These are phyloP conservation scores for Sipha maydis DNA, from an alignment of 2,888 invertebrate species.

Conservation along the genomic window DNA sequence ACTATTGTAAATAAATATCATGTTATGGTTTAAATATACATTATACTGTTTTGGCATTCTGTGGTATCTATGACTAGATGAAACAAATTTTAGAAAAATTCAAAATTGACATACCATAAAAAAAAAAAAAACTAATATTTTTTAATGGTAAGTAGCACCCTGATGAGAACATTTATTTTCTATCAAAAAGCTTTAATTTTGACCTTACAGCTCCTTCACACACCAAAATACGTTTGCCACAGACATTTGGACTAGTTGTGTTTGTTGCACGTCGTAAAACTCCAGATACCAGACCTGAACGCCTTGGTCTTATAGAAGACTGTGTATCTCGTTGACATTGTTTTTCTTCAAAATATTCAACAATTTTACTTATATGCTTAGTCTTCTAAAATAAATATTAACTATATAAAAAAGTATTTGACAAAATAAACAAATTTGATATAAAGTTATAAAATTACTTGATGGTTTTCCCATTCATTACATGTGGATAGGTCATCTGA, in stretches of 20 bases:
- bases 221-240: constrained; percentile 73
- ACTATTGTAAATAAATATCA: constrained; percentile 59
- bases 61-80: constrained; percentile 60
- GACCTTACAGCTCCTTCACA: constrained; percentile 89
- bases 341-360: constrained; percentile 88
- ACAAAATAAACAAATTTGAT: neutral
- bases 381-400: constrained; percentile 69
- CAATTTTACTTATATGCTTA: constrained; percentile 82
- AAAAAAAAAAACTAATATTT: constrained; percentile 42
- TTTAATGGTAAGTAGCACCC: constrained; percentile 58
- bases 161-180: constrained; percentile 68
- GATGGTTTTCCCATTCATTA: constrained; percentile 60
- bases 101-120: constrained; percentile 34
- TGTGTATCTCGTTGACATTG: constrained; percentile 64
- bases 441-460: constrained; percentile 22
- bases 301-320: constrained; percentile 40
- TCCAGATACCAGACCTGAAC: constrained; percentile 53
- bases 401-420: constrained; percentile 65
- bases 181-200: constrained; percentile 86
- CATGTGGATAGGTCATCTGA: constrained; percentile 50
- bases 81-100: constrained; percentile 47
- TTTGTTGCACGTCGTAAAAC: constrained; percentile 54
- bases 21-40: constrained; percentile 53
- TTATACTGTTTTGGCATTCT: constrained; percentile 61
- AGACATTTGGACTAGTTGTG: constrained; percentile 62